A percentile compares a stretch with the other conserved stretches of the same genome.
Conservation (phyloP, 2,797 vertebrate species). For the Xenopus petersii region DNA sequence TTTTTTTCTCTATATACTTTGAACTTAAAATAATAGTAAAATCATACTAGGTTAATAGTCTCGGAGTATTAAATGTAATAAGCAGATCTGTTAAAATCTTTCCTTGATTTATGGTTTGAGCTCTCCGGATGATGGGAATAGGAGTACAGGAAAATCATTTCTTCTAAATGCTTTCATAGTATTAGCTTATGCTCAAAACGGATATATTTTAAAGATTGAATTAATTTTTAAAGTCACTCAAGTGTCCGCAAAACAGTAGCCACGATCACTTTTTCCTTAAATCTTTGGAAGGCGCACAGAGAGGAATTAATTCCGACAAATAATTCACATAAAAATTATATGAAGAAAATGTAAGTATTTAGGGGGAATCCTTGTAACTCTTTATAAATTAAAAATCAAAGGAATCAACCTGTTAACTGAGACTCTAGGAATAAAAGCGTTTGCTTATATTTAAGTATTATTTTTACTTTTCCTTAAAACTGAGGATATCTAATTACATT, state of each 20-base stretch:
- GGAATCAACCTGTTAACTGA: too few species aligned
- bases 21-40: slow-evolving; percentile 65
- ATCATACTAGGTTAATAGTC: slow-evolving; percentile 61
- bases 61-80: slow-evolving; percentile 53
- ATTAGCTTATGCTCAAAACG: slow-evolving; percentile 12
- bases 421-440: too few species aligned
- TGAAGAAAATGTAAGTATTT: too few species aligned
- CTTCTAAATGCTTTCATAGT: slow-evolving; percentile 30
- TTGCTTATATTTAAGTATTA: too few species aligned
- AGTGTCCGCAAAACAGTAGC: slow-evolving; percentile 25
- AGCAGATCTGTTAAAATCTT: slow-evolving; percentile 58
- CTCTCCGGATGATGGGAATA: slow-evolving; percentile 27
- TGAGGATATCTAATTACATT: too few species aligned
- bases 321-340: neutral
- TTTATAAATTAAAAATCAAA: too few species aligned
- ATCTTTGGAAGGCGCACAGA: slow-evolving; percentile 25
- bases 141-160: slow-evolving; percentile 23
- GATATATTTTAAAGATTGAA: slow-evolving; percentile 16
- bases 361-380: too few species aligned
- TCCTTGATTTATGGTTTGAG: slow-evolving; percentile 48
- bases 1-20: slow-evolving; percentile 58
- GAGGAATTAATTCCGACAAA: slow-evolving; percentile 30
- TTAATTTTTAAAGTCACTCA: slow-evolving; percentile 30
- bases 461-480: too few species aligned
- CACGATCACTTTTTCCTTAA: slow-evolving; percentile 24